Base-by-base conservation (phyloP, 1,140 invertebrate genomes). In the Drosophila nigrodunni region DNA sequence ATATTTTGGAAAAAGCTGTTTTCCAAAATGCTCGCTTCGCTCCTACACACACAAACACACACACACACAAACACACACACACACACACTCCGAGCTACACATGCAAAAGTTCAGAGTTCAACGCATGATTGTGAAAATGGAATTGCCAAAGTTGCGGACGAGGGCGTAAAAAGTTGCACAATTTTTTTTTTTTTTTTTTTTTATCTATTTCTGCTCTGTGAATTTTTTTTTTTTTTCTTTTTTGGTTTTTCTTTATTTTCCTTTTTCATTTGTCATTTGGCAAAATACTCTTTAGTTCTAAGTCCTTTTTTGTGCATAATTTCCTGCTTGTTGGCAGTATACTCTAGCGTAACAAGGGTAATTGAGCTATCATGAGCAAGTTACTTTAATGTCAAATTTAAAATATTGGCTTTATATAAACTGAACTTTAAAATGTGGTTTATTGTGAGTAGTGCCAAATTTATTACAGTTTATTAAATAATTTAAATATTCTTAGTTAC, bases 101-200 rank as follows among this genome's bases (percentile, higher is more conserved):
- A 82, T 41, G 82, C 60, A 57, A 73, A 78, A 87, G 83, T 87
- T 87, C 80, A 87, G 78, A 87, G 83, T 80, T 88, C 80, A 87
- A 87, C 83, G 83, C 83, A 87, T 87, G 83, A 87, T 87, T 87
- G 83, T 88, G 83, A 83, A 87, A 87, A 87, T 83, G 83, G 80
- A 88, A 87, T 87, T 88, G 83, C 58, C 80, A 87, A 87, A 87
- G 83, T 87, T 87, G 77, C 65, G 39, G 43, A 78, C 65, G 65
- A 81, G 74, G 74, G 78, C 78, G 78, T 65, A 7, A 18, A 67
- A 69, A 73, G 77, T 79, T 79, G 59, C 69, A 74, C 64, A 65
- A 74, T 62, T 66, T 62, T 66, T 44, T 68, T 46, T 43, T 68
- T 39, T 39, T 15, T 15, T 15, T 15, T 15, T 15, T 68, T 44